Conservation (phyloP, 2,888 invertebrate species). For the Miltochrista miniata region DNA sequence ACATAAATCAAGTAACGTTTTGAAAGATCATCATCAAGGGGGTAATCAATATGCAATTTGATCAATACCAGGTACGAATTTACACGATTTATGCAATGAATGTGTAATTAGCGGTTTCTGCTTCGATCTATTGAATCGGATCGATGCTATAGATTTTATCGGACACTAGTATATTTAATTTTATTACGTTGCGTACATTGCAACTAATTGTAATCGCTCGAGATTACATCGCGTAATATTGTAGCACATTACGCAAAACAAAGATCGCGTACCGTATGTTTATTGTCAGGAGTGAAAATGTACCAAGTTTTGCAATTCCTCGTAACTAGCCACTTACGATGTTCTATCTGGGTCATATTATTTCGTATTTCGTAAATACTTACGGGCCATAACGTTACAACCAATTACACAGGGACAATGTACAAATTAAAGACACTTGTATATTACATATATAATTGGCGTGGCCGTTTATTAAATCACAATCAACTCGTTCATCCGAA, state of each 20-base stretch:
- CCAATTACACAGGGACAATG: slow-evolving; percentile 50
- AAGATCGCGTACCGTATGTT: slow-evolving; percentile 58
- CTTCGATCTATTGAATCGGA: slow-evolving; percentile 1
- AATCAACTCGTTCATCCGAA: slow-evolving; percentile 46
- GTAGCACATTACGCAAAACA: slow-evolving; percentile 59
- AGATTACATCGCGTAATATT: slow-evolving; percentile 39
- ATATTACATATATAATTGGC: slow-evolving; percentile 41
- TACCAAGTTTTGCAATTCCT: slow-evolving; percentile 55
- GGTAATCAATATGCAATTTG: slow-evolving; percentile 30
- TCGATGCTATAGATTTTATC: slow-evolving; percentile 4
- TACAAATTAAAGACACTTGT: slow-evolving; percentile 40
- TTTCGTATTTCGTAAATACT: slow-evolving; percentile 73
- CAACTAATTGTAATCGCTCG: slow-evolving; percentile 30
- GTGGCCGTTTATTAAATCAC: slow-evolving; percentile 42
- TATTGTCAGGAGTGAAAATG: slow-evolving; percentile 71
- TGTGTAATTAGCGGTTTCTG: slow-evolving; percentile 10
- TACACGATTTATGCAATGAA: slow-evolving; percentile 23
- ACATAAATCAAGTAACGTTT: slow-evolving; percentile 34
- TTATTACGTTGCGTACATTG: slow-evolving; percentile 13
- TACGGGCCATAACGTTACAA: slow-evolving; percentile 54
- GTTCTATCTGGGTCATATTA: slow-evolving; percentile 74
- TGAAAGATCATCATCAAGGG: slow-evolving; percentile 25
- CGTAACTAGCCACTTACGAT: slow-evolving; percentile 58
- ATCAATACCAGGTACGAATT: slow-evolving; percentile 10
- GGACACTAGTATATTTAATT: slow-evolving; percentile 12